Percentiles rank a stretch among this genome's conserved stretches.
Evolutionary conservation across 1,140 invertebrate species (phyloP).

Genomic region (Catajapyx aquilonaris): DNA sequence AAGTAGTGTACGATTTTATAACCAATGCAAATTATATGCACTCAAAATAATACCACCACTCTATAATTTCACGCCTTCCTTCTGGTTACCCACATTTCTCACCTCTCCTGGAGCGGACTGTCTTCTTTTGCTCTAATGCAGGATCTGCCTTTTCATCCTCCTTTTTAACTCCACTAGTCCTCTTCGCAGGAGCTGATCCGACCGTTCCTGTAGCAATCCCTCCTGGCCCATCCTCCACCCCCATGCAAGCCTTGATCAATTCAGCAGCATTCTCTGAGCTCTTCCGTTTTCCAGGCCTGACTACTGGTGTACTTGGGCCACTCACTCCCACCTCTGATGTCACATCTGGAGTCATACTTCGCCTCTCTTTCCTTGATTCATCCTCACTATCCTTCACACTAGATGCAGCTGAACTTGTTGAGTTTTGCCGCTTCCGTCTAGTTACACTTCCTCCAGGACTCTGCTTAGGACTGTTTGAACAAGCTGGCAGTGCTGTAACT

Average conservation of each 20-base stretch:
- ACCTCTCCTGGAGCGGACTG: background rate
- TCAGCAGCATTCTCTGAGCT: slow-evolving; percentile 42
- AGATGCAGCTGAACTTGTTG: slow-evolving; percentile 36
- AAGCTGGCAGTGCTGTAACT: background rate
- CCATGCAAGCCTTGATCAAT: slow-evolving; percentile 43
- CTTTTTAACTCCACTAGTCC: no score
- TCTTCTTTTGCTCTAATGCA: no score
- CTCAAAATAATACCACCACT: no score
- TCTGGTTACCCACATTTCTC: background rate
- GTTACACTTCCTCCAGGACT: slow-evolving; percentile 5
- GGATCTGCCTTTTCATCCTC: no score
- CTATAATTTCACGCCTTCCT: background rate
- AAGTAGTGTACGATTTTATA: no score
- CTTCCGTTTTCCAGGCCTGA: slow-evolving; percentile 33
- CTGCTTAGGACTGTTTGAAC: background rate
- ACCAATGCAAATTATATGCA: no score
- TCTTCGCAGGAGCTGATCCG: slow-evolving; percentile 2
- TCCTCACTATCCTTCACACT: slow-evolving; percentile 14
- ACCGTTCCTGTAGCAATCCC: slow-evolving; percentile 4
- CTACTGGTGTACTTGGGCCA: slow-evolving; percentile 18
- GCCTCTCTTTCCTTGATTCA: slow-evolving; percentile 5
- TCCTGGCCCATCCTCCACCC: slow-evolving; percentile 28
- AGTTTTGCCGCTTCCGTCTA: slow-evolving; percentile 44
- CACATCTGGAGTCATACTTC: slow-evolving; percentile 14
- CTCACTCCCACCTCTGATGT: slow-evolving; percentile 31